Evolutionary conservation across 2,888 invertebrate species (phyloP).

Genomic region (Augiades crinisus): DNA sequence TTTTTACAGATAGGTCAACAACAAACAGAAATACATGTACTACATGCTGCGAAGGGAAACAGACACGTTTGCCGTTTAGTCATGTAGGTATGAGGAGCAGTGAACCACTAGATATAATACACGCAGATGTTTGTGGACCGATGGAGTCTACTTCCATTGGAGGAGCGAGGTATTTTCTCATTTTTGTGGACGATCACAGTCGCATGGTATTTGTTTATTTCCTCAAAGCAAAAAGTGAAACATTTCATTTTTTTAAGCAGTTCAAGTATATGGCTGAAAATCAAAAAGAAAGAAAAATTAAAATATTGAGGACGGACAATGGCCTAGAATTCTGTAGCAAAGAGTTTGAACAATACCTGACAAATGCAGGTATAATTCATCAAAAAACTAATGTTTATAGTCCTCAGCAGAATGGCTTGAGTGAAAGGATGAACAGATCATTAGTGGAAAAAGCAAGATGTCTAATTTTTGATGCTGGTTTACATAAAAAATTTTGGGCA

Average conservation of each 20-base stretch:
- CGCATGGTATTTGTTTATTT: neutral
- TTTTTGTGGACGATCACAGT: neutral
- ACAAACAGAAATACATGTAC: neutral
- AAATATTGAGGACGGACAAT: conserved; percentile 16
- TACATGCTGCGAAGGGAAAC: neutral
- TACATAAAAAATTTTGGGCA: too few relatives aligned
- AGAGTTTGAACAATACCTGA: neutral
- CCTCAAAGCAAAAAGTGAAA: neutral
- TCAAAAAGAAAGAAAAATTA: conserved; percentile 4
- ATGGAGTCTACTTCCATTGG: neutral
- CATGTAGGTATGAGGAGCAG: neutral
- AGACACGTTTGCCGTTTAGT: neutral
- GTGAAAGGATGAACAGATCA: conserved; percentile 16
- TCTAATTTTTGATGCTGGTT: too few relatives aligned
- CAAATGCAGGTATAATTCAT: neutral
- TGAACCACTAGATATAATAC: neutral
- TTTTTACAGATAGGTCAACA: neutral
- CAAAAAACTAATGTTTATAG: neutral
- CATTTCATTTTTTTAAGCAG: neutral
- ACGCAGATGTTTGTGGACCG: neutral
- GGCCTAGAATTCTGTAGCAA: conserved; percentile 14
- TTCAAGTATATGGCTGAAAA: conserved; percentile 12
- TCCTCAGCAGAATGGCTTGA: neutral
- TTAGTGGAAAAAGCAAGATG: conserved; percentile 25
- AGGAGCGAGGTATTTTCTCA: neutral